Base-by-base conservation (phyloP, 2,888 invertebrate species). In the Agrypnus murinus region DNA sequence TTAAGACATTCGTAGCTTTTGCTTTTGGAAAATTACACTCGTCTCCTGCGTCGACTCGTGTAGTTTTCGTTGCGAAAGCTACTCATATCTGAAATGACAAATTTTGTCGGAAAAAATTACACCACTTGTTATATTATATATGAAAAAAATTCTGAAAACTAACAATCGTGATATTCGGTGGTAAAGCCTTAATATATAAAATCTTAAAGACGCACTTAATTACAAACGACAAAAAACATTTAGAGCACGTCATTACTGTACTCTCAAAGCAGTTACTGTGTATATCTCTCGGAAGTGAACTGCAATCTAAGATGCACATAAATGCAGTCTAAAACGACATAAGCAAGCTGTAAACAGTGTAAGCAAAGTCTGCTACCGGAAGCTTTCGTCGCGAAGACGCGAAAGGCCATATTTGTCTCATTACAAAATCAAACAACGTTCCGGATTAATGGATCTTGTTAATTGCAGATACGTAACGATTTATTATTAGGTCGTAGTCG, bases 341-440 rank as follows among this genome's bases (percentile, higher is more conserved):
- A 74, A 72, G 77, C 77, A 77, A 78, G 75, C 75, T 76, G 79
- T 76, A 77, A 77, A 79, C 78, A 78, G 75, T 77, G 79, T 78
- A 79, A 79, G 48, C 59, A 65, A 72, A 74, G 75, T 69, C 74
- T 77, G 76, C 76, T 78, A 80, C 79, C 80, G 81, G 81, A 81
- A 82, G 78, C 79, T 79, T 79, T 80, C 77, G 25, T 25, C 2
- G 25, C 25, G 5, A 25, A 78, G 25, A 3, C 2, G 25, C 25
- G 5, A 25, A 78, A 74, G 79, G 72, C 77, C 77, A 77, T 81
- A 79, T 81, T 81, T 81, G 82, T 82, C 81, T 82, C 82, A 83
- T 83, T 83, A 82, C 77, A 79, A 80, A 83, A 81, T 82, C 83
- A 82, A 82, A 82, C 81, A 82, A 78, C 81, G 79, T 77, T 74